Evolutionary conservation across 2,113 vertebrate species (phyloP).

Genomic region (Macrotis lagotis): DNA sequence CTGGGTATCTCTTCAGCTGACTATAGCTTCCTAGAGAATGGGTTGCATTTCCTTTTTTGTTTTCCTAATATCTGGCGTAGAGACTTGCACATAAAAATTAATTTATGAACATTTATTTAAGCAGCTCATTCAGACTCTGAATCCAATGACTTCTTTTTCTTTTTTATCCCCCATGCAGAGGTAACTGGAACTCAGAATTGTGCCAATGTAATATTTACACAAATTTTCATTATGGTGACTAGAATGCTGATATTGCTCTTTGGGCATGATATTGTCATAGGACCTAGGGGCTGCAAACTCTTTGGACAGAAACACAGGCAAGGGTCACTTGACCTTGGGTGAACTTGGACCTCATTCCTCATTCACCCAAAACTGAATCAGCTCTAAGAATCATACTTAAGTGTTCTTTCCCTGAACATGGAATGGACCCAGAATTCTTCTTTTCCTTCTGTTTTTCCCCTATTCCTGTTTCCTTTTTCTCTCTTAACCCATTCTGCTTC

Average conservation of each 20-base stretch:
- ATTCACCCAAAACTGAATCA: not conserved
- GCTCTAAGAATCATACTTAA: not conserved
- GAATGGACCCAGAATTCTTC: not conserved
- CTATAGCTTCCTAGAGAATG: not conserved
- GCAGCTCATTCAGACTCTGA: not conserved
- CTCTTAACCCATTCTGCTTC: not conserved
- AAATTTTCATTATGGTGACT: not conserved
- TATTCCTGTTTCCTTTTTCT: not conserved
- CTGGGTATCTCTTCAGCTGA: not conserved
- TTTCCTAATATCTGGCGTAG: not conserved
- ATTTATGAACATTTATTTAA: not conserved
- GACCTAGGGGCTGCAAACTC: not conserved
- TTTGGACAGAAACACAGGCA: not conserved
- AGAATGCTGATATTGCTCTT: not conserved
- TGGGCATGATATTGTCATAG: not conserved
- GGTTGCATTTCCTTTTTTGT: not conserved
- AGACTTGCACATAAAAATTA: not conserved
- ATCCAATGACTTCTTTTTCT: not conserved
- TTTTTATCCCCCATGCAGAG: not conserved
- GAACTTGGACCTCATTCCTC: not conserved
- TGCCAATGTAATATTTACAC: not conserved
- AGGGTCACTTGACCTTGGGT: not conserved
- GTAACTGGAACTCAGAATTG: not conserved
- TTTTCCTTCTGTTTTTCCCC: not conserved
- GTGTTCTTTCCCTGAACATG: not conserved